Base-by-base conservation (phyloP, 1,140 invertebrate genomes). In the Archivesica marissinica region DNA sequence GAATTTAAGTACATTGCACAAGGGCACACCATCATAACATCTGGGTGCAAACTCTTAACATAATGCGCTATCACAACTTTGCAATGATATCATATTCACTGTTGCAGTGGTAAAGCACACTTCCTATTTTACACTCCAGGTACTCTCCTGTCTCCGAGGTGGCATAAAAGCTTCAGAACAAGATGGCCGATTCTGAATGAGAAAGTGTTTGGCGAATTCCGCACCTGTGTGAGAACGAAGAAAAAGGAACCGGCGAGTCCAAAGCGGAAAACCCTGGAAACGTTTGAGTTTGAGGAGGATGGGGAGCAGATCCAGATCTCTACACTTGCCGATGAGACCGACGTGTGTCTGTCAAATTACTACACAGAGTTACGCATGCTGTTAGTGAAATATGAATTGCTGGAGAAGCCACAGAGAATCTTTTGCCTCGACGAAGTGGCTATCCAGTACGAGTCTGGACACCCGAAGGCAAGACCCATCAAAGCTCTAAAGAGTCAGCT, bases 231-330 rank as follows among this genome's bases (percentile, higher is more conserved):
- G 2, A 15, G 64, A 52, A 82, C 64, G 2, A 54, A 72, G 30
- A 72, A 54, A 15, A 70, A 23, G n/a, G 79, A 82, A 39, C 47
- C 47, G 17, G 2, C 75, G 0, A 76, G 41, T 23, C 76, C 76
- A 64, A 78, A 54, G 47, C 39, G 76, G 28, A 82, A 82, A 28
- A 82, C 50, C 30, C 52, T 82, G 41, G 79, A 82, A 41, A 72
- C 68, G 25, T 82, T 82, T 82, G 79, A 82, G 44, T 72, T 82
- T 72, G 79, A 82, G 52, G 79, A 82, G 39, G 79, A 82, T 38
- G 79, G 79, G 11, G 79, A 82, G 28, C 79, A 82, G 68, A 72
- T 82, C n/a, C 79, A 82, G 68, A 82, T 82, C 15, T 72, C 79
- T 41, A 72, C 66, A 20, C 39, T 82, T 33, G 64, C 79, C 25